Evolutionary conservation across 2,113 vertebrate genomes (phyloP), one percentile per base, ranked within the genome.

Genomic region (Callionymus lyra): DNA sequence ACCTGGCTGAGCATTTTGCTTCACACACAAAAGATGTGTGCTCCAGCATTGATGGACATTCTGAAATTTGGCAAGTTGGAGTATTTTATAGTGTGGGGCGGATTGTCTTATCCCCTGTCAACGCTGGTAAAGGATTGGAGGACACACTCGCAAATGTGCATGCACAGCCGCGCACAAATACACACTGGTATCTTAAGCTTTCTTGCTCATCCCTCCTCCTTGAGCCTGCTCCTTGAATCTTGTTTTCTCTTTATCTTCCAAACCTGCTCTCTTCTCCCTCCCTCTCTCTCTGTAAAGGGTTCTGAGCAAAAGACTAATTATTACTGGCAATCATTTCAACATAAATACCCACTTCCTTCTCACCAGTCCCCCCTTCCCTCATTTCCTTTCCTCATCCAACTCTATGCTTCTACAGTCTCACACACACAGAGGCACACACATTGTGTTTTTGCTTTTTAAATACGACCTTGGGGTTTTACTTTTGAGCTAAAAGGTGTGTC

Each of bases 101-200:
- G 73, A 85, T 81, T 75, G 81, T 76, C 82, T 84, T 75, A 84
- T 84, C 74, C 76, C 59, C 74, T 82, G 80, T 82, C 81, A 80
- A 60, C 44, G 68, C 49, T 63, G 73, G 75, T 63, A 68, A 70
- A 59, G 78, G 76, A 72, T 68, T 61, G 70, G 77, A 63, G 53
- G 68, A 68, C 41, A 33, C 38, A 47, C 38, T 39, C 50, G 17
- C 37, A 46, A 12, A n/a, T 37, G 6, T 11, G 16, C 16, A 15
- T 38, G 32, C 14, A 34, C 35, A 27, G 27, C n/a, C 49, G 16
- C 50, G 38, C 41, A 44, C 38, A 44, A 45, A 19, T 34, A 52
- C 17, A 16, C 2, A 41, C 9, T 49, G 39, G 27, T 41, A 52
- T 53, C 42, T 63, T 31, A 48, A 41, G 39, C 34, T 47, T 34